These are phyloP conservation scores for Lonchura striata DNA, from an alignment of 2,113 vertebrate genomes.

Conservation along the genomic window DNA sequence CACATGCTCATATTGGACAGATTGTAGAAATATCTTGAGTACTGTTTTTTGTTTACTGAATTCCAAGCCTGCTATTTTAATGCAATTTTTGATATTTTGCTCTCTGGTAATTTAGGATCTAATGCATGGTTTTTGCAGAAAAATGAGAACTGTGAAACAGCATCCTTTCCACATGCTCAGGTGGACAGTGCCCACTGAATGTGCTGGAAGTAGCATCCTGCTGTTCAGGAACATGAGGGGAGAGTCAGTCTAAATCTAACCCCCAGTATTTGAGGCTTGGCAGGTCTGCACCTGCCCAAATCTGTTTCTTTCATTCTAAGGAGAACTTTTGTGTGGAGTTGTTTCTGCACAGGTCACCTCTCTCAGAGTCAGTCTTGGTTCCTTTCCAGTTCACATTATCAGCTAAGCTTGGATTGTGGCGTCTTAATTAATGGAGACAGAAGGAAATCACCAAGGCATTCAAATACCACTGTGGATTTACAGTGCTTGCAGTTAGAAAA, in stretches of 20 bases:
- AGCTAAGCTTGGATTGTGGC: background rate
- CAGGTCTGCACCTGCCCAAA: background rate
- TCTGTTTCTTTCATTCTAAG: background rate
- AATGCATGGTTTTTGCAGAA: background rate
- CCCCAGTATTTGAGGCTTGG: background rate
- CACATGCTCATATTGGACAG: background rate
- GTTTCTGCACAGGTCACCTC: background rate
- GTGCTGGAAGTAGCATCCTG: background rate
- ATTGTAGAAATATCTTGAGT: background rate
- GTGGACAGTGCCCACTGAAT: background rate
- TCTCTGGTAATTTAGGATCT: background rate
- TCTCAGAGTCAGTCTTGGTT: background rate
- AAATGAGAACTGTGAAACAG: background rate
- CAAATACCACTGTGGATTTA: background rate
- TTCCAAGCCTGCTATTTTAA: background rate
- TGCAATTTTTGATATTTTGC: background rate
- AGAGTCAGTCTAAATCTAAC: background rate
- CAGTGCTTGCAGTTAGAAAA: background rate
- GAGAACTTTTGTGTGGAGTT: background rate
- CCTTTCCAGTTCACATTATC: background rate
- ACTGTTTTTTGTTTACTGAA: background rate
- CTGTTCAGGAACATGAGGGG: background rate
- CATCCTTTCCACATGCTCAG: background rate
- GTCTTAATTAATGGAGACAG: background rate
- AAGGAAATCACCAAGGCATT: conserved; percentile 1